Evolutionary conservation across 1,140 invertebrate genomes (phyloP).

Genomic region (Caenorhabditis elegans): DNA sequence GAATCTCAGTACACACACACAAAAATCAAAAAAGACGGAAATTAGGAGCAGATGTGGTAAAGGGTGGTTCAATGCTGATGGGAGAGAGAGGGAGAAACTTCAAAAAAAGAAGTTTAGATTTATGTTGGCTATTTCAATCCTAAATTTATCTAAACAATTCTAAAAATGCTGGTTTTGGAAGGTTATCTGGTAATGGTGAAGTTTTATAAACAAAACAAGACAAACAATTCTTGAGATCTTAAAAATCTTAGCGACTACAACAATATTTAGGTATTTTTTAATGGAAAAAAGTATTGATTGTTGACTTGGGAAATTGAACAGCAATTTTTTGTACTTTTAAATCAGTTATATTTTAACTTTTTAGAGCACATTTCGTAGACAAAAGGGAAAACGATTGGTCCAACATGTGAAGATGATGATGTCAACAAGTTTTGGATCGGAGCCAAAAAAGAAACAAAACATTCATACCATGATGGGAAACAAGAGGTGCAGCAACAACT

Average conservation of each 20-base stretch:
- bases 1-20: background rate
- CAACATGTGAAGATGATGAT: slow-evolving; percentile 1
- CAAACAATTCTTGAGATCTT: too few species aligned
- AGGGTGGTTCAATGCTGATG: background rate
- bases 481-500: background rate
- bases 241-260: too few species aligned
- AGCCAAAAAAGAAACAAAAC: slow-evolving; percentile 17
- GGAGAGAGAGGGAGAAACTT: background rate
- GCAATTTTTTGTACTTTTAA: too few species aligned
- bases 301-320: too few species aligned
- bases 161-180: background rate
- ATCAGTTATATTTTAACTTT: background rate
- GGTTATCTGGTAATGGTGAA: background rate
- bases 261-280: too few species aligned
- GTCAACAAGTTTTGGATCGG: slow-evolving; percentile 20
- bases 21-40: slow-evolving; percentile 20
- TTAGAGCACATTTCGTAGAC: background rate
- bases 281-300: too few species aligned
- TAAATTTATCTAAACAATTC: too few species aligned
- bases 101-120: too few species aligned
- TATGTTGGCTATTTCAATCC: too few species aligned
- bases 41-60: slow-evolving; percentile 24
- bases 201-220: background rate
- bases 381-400: background rate
- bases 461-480: slow-evolving; percentile 18